Evolutionary conservation across 2,113 vertebrate species (phyloP).

Genomic region (Leiothrix lutea): DNA sequence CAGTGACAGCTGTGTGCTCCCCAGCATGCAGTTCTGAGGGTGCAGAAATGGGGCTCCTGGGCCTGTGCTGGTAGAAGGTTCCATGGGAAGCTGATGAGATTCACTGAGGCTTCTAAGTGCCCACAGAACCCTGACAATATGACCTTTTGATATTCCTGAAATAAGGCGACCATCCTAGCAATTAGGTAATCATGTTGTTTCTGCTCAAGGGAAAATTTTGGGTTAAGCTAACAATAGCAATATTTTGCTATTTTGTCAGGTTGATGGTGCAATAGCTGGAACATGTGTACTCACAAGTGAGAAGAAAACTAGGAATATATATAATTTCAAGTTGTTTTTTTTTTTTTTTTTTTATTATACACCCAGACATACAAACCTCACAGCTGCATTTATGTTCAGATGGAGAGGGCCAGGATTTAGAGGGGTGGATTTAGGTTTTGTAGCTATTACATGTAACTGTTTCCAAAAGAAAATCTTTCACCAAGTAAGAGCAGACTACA

Average conservation of each 20-base stretch:
- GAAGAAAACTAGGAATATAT: neutral
- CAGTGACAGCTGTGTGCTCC: accelerated
- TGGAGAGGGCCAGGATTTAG: neutral
- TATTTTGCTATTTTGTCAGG: neutral
- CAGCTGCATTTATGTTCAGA: neutral
- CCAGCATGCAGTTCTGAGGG: neutral
- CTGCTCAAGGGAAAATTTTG: neutral
- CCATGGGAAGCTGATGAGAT: neutral
- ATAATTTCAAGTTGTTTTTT: neutral
- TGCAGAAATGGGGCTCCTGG: neutral
- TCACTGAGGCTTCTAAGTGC: neutral
- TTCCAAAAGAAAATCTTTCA: neutral
- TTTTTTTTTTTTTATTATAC: neutral
- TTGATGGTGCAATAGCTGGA: neutral
- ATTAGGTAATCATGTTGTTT: neutral
- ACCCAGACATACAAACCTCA: neutral
- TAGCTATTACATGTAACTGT: neutral
- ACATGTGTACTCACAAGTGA: neutral
- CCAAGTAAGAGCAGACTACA: neutral
- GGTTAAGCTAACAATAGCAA: neutral
- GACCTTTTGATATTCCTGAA: neutral
- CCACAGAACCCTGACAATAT: neutral
- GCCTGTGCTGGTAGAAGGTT: neutral
- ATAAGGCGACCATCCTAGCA: neutral
- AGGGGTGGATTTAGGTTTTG: neutral